Percentiles rank a stretch among this genome's conserved stretches.
Evolutionary conservation across 64 coral and sea anemone species (phyloP).

Genomic region (Anthopleura sola): DNA sequence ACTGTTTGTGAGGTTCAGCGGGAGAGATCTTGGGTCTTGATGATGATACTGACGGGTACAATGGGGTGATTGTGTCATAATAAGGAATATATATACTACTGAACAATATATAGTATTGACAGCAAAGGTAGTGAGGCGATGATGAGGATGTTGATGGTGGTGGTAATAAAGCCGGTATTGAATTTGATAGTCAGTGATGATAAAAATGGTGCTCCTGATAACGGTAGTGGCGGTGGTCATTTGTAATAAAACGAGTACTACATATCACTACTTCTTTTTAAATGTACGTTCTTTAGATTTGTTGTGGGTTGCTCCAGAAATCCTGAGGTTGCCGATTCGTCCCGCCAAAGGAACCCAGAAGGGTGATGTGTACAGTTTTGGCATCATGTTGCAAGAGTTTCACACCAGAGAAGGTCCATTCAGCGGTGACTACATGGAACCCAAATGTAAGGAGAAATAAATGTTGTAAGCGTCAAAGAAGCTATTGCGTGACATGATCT

Average conservation of each 20-base stretch:
- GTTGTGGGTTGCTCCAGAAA: constrained; percentile 90
- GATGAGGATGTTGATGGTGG: neutral
- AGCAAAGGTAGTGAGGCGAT: neutral
- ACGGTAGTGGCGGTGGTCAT: no score
- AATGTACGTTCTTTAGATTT: constrained; percentile 60
- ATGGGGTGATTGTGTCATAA: no score
- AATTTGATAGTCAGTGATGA: no score
- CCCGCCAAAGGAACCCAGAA: constrained; percentile 76
- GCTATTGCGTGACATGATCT: neutral
- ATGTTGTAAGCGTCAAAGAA: neutral
- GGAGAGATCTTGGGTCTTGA: no score
- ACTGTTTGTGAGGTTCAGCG: no score
- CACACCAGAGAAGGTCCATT: constrained; percentile 91
- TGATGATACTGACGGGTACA: no score
- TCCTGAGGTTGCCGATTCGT: constrained; percentile 56
- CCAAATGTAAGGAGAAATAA: constrained; percentile 52
- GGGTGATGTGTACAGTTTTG: constrained; percentile 94
- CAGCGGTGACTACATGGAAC: constrained; percentile 87
- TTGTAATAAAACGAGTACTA: no score
- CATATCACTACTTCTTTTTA: no score
- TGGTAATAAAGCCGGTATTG: neutral
- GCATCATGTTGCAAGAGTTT: constrained; percentile 93
- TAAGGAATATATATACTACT: no score
- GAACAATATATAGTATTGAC: no score
- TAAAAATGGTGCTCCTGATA: no score